These are phyloP conservation scores for Latrodectus elegans DNA, from an alignment of 2,888 invertebrate genomes.

Conservation along the genomic window DNA sequence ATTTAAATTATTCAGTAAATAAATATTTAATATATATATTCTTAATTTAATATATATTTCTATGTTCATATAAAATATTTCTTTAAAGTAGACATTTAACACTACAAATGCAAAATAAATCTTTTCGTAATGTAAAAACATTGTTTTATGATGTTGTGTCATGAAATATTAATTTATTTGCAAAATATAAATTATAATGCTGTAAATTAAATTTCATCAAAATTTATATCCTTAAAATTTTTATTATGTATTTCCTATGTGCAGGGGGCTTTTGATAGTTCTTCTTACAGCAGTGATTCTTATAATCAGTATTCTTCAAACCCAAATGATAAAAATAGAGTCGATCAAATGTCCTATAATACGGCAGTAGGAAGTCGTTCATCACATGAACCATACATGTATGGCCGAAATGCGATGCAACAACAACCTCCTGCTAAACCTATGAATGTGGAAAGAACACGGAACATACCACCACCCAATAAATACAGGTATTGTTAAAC, in stretches of 20 bases:
- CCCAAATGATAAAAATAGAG: conserved; percentile 50
- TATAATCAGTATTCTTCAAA: conserved; percentile 73
- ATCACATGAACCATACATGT: conserved; percentile 80
- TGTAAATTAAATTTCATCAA: too few relatives aligned
- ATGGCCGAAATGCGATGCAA: conserved; percentile 81
- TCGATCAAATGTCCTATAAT: conserved; percentile 42
- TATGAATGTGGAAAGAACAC: conserved; percentile 37
- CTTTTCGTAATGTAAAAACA: too few relatives aligned
- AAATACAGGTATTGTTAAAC: conserved; percentile 28
- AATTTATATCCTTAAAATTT: too few relatives aligned
- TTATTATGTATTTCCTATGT: conserved; percentile 69
- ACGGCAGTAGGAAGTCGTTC: conserved; percentile 52
- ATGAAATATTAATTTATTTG: too few relatives aligned
- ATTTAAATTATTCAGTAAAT: too few relatives aligned
- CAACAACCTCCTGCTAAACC: conserved; percentile 78
- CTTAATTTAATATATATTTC: background rate
- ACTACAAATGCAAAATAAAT: too few relatives aligned
- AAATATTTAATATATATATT: background rate
- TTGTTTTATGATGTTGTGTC: too few relatives aligned
- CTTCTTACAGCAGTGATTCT: conserved; percentile 79
- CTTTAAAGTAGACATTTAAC: too few relatives aligned
- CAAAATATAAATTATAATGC: too few relatives aligned
- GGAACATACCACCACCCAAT: conserved; percentile 37
- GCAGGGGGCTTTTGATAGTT: conserved; percentile 85
- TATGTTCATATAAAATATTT: too few relatives aligned